These are phyloP conservation scores for Tylochromis polylepis DNA, from an alignment of 2,113 vertebrate species.

Conservation along the genomic window DNA sequence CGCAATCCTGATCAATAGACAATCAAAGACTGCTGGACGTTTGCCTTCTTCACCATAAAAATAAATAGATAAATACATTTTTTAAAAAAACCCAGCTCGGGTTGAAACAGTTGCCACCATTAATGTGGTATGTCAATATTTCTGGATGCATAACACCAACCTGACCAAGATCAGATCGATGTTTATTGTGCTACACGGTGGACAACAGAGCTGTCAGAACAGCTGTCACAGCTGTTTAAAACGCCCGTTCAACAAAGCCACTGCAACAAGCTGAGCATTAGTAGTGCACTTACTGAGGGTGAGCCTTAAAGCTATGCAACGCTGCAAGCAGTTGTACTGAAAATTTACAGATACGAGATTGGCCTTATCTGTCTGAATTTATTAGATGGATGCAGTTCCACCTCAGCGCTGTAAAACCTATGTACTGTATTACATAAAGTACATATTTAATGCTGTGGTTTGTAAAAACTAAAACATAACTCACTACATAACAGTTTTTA, in stretches of 20 bases:
- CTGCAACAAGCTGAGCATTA: not conserved
- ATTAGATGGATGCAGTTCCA: not conserved
- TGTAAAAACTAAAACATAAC: not conserved
- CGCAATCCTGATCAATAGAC: slow-evolving; percentile 5
- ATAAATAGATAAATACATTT: not conserved
- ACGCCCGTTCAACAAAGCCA: not conserved
- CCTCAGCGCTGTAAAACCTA: not conserved
- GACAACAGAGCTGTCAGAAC: not conserved
- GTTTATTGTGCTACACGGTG: not conserved
- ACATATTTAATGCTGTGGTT: not conserved
- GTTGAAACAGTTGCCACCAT: not conserved
- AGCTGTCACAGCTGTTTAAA: not conserved
- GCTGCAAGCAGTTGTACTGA: not conserved
- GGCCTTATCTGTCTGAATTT: not conserved
- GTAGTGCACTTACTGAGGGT: not conserved
- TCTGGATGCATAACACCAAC: not conserved
- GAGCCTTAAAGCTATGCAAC: not conserved
- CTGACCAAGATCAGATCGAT: not conserved
- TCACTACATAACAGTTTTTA: not conserved
- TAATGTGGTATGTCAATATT: not conserved
- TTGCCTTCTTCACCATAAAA: not conserved
- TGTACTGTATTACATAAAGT: not conserved
- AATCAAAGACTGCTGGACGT: not conserved
- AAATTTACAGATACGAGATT: not conserved
- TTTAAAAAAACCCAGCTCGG: not conserved